phyloP scores from a whole-genome alignment of 1,140 invertebrate species.

The Kradibia gibbosae region DNA sequence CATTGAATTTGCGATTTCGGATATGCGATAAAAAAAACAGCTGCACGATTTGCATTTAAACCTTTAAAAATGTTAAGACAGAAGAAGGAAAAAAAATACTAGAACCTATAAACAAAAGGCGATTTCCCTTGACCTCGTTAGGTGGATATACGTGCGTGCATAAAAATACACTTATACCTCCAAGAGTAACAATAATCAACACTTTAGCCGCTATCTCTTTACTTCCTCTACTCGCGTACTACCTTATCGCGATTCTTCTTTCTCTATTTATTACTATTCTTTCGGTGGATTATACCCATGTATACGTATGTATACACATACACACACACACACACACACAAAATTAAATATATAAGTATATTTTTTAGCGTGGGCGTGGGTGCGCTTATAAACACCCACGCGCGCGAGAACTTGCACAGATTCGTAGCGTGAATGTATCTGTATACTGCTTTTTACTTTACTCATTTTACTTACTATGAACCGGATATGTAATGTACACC shows the following conservation, averaged over 20 bases:
- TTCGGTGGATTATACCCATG: not conserved
- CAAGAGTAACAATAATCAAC: conserved; percentile 5
- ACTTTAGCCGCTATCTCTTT: conserved; percentile 26
- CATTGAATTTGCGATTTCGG: too few species aligned
- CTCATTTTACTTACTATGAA: conserved; percentile 35
- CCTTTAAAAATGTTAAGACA: too few species aligned
- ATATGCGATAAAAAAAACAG: too few species aligned
- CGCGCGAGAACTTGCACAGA: too few species aligned
- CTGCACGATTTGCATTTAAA: not conserved
- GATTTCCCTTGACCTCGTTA: conserved; percentile 5
- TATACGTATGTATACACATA: not conserved
- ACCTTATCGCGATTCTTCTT: conserved; percentile 27
- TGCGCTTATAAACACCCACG: too few species aligned
- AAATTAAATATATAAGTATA: not conserved
- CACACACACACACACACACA: not conserved
- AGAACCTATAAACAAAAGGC: not conserved
- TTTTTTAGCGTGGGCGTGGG: too few species aligned
- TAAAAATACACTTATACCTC: not conserved
- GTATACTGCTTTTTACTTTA: conserved; percentile 17
- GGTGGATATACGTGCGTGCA: not conserved
- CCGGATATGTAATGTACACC: conserved; percentile 49
- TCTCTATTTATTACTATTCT: conserved; percentile 36
- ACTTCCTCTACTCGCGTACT: not conserved
- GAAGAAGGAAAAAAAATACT: not conserved
- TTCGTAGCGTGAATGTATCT: not conserved